Evolutionary conservation across 2,797 vertebrate genomes (phyloP), one percentile per base, ranked within the genome.

Genomic region (Thripadectes ignobilis): DNA sequence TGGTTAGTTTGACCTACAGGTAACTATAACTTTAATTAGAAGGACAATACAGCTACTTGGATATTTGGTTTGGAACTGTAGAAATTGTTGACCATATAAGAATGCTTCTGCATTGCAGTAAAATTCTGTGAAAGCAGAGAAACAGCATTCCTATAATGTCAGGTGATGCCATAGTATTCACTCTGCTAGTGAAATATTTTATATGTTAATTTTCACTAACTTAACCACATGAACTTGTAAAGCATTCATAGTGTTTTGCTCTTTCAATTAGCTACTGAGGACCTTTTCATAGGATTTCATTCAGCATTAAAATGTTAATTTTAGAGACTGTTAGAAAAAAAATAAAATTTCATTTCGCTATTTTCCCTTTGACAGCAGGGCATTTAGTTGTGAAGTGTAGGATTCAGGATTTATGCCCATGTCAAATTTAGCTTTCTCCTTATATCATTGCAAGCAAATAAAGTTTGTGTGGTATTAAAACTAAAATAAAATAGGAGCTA

Each of bases 1-100:
- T 99, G 99, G 99, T 99, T 98, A 99, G 99, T 98, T 98, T 99
- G 94, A 98, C 97, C 61, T 97, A 98, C 97, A 98, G 98, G 98
- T 98, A 98, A 98, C 22, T 97, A 94, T 94, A 61, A 43, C 38
- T 89, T 93, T 89, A 30, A 61, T 43, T 87, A 75, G 58, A 83
- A 78, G 55, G 46, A 13, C 26, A 75, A 27, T 48, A 24, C 3
- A 2, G 49, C 51, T 82, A 34, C 21, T 21, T 46, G 17, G 12
- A 18, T 58, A 69, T 32, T 86, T 10, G 3, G 34, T 84, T 73
- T 49, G 38, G 6, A 65, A 26, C 10, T 57, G 34, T 19, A 45
- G 41, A 69, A 73, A 91, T 74, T 26, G 27, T 43, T 48, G n/a
- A 46, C 26, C 6, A 16, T 46, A 17, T 51, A 78, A 72, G 48